Conservation (phyloP, 1,140 invertebrate species). For the Trachymyrmex cornetzi region DNA sequence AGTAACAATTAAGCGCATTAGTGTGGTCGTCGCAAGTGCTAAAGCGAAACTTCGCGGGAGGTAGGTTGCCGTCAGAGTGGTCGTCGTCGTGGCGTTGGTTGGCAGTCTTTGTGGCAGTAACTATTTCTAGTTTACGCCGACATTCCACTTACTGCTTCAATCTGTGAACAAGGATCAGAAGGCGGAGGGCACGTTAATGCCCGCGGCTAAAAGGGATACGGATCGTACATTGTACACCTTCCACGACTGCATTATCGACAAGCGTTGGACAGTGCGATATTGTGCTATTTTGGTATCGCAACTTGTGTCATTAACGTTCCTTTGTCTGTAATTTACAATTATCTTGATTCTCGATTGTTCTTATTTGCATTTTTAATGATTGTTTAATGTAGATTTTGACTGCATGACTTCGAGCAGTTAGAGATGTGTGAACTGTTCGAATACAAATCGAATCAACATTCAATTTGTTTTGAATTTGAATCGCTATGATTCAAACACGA, state of each 20-base stretch:
- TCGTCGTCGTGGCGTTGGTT: slow-evolving; percentile 69
- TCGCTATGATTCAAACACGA: no score
- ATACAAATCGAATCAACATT: no score
- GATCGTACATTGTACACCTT: slow-evolving; percentile 36
- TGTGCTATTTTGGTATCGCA: neutral
- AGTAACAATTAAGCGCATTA: slow-evolving; percentile 73
- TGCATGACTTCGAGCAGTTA: neutral
- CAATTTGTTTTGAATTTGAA: no score
- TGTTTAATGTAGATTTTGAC: neutral
- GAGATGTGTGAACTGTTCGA: no score
- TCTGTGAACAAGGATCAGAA: slow-evolving; percentile 67
- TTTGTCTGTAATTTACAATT: slow-evolving; percentile 27
- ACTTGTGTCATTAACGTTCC: neutral
- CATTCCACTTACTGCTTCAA: slow-evolving; percentile 62
- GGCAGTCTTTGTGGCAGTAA: slow-evolving; percentile 68
- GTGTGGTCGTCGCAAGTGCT: neutral
- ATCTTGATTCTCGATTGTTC: neutral
- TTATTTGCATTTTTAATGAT: neutral
- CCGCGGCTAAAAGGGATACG: slow-evolving; percentile 60
- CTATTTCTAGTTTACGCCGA: slow-evolving; percentile 67
- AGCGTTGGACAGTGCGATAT: neutral
- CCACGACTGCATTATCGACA: slow-evolving; percentile 6
- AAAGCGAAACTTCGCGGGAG: slow-evolving; percentile 38
- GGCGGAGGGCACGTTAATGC: slow-evolving; percentile 66
- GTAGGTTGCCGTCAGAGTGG: slow-evolving; percentile 55